A percentile compares a stretch with the other conserved stretches of the same genome.
Evolutionary conservation across 2,888 invertebrate species (phyloP).

Genomic region (Agonum fuliginosum): DNA sequence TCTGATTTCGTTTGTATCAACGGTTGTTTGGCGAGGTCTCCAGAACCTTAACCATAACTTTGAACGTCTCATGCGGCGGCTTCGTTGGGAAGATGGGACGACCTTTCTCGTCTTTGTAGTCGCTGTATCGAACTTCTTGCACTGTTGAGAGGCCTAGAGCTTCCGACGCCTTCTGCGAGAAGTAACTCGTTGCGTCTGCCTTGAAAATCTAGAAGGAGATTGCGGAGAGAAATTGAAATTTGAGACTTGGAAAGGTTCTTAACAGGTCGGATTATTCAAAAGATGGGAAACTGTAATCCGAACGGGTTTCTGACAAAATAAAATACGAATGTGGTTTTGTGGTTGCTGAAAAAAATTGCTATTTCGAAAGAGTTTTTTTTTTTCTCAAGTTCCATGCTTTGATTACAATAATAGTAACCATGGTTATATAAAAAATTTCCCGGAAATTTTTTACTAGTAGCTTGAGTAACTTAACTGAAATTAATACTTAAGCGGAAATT

Average conservation of each 20-base stretch:
- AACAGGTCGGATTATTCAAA: no score
- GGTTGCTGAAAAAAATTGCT: no score
- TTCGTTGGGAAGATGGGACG: conserved; percentile 78
- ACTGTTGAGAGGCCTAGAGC: conserved; percentile 80
- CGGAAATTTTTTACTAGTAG: no score
- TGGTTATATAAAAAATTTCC: no score
- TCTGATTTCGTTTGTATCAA: conserved; percentile 43
- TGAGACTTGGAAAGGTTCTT: conserved; percentile 9
- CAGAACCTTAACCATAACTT: conserved; percentile 76
- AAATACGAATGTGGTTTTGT: no score
- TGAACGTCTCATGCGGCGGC: conserved; percentile 83
- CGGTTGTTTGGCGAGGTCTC: conserved; percentile 59
- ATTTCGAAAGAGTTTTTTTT: no score
- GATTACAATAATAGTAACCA: no score
- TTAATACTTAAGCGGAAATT: no score
- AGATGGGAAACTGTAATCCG: no score
- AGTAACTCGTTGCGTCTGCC: conserved; percentile 87
- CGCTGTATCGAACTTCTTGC: conserved; percentile 81
- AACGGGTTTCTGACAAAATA: no score
- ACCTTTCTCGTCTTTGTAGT: conserved; percentile 79
- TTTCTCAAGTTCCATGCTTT: no score
- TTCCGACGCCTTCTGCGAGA: conserved; percentile 84
- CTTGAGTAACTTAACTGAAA: no score
- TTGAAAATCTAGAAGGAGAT: conserved; percentile 79
- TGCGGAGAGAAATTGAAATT: background rate